Conservation (phyloP, 1,140 invertebrate genomes). For the Tyrophagus putrescentiae region DNA sequence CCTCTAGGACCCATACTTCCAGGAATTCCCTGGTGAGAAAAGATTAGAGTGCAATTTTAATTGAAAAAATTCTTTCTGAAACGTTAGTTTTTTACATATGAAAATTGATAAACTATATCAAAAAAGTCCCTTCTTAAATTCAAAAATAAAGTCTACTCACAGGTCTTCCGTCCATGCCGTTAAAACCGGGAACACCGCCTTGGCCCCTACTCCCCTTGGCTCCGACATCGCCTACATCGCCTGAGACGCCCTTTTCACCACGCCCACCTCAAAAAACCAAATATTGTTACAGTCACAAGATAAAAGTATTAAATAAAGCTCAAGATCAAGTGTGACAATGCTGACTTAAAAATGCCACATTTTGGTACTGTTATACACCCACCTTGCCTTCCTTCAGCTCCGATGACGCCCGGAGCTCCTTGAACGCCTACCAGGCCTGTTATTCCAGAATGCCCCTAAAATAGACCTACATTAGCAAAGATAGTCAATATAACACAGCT, state of each 20-base stretch:
- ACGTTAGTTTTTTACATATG: too few species aligned
- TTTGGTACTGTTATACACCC: slow-evolving; percentile 1
- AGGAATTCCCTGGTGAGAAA: background rate
- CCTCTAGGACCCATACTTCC: background rate
- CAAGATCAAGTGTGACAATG: background rate
- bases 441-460: slow-evolving; percentile 10
- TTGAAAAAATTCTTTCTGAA: background rate
- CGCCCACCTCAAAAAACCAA: too few species aligned
- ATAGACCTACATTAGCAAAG: too few species aligned
- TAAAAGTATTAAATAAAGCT: background rate
- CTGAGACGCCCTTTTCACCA: background rate
- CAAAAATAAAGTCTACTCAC: too few species aligned
- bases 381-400: background rate
- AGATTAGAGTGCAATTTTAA: background rate
- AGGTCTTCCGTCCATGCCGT: background rate
- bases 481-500: too few species aligned
- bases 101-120: too few species aligned
- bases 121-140: too few species aligned
- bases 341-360: background rate
- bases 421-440: background rate
- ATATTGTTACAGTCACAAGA: too few species aligned
- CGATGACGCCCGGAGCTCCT: background rate
- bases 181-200: slow-evolving; percentile 7
- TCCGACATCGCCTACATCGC: background rate
- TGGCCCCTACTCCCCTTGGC: too few species aligned